These are phyloP conservation scores for Heliconius sara DNA, from an alignment of 2,888 invertebrate genomes.

Conservation along the genomic window DNA sequence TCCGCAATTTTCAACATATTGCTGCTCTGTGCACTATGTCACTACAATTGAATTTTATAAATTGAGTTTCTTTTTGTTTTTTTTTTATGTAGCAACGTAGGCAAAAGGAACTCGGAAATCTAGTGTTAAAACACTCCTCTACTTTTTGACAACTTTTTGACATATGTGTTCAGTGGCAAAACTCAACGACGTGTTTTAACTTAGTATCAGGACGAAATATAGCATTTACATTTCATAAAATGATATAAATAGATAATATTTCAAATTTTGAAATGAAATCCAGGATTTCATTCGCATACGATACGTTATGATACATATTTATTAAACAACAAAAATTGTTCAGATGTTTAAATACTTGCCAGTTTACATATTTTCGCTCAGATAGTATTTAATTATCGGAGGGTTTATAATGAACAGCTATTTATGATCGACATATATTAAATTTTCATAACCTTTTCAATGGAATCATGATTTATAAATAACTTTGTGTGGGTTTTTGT, in stretches of 20 bases:
- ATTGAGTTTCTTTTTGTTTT: too few relatives aligned
- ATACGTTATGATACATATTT: background rate
- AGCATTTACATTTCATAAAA: background rate
- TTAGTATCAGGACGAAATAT: too few relatives aligned
- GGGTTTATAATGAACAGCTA: background rate
- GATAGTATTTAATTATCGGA: slow-evolving; percentile 8
- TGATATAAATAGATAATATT: background rate
- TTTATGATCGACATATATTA: slow-evolving; percentile 3
- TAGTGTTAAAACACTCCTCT: too few relatives aligned
- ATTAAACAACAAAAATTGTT: slow-evolving; percentile 1
- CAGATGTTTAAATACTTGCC: slow-evolving; percentile 3
- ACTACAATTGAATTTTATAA: too few relatives aligned
- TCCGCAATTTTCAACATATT: too few relatives aligned
- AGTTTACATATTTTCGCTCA: background rate
- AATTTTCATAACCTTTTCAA: slow-evolving; percentile 8
- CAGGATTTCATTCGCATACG: background rate
- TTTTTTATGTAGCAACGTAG: too few relatives aligned
- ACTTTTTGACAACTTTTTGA: too few relatives aligned
- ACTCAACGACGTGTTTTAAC: too few relatives aligned
- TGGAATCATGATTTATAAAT: background rate
- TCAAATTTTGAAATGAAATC: background rate
- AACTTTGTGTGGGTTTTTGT: background rate
- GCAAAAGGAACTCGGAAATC: too few relatives aligned
- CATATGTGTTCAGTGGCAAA: too few relatives aligned
- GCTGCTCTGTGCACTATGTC: too few relatives aligned